Base-by-base conservation (phyloP, 2,797 vertebrate genomes). In the Nannoperca australis region DNA sequence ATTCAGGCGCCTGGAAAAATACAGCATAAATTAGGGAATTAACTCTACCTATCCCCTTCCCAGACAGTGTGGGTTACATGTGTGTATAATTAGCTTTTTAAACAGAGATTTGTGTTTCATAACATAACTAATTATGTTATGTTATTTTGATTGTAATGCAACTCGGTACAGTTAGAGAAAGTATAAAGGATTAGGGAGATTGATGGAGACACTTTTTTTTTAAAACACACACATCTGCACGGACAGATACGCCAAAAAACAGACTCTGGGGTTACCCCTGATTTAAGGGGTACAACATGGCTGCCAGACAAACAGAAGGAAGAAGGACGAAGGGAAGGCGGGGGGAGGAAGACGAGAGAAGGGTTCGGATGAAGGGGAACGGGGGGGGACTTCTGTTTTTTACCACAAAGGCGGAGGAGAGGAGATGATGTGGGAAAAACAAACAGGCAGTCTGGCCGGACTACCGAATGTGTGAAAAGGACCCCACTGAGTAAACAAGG, bases 381-480 rank as follows among this genome's bases (percentile, higher is more conserved):
- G 22, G 40, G 22, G 77, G 70, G 68, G 74, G n/a, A 12, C 6
- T 14, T 12, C 4, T 14, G 9, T 49, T 74, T 42, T 85, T 68
- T 17, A 83, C 84, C 90, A 97, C 96, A 98, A 97, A 98, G 96
- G 96, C 91, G 30, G 75, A 92, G 88, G 84, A 91, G 89, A 93
- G 85, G 89, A 92, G 91, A 89, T 86, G 96, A 98, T 98, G 98
- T 99, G 98, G 97, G 98, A 98, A 99, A 99, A 98, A 98, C 97
- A 99, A 98, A 99, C 97, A 99, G 95, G 96, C 93, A 92, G 92
- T 94, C 95, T 92, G 93, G 91, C 93, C 12, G 89, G 89, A 93
- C 95, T 94, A 95, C 94, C 94, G 96, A 96, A 97, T 97, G 95
- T 92, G 93, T 96, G 95, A 96, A 96, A 96, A 95, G 93, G 95